Evolutionary conservation across 2,797 vertebrate species (phyloP), one percentile per base, ranked within the genome.

Genomic region (Huso huso): DNA sequence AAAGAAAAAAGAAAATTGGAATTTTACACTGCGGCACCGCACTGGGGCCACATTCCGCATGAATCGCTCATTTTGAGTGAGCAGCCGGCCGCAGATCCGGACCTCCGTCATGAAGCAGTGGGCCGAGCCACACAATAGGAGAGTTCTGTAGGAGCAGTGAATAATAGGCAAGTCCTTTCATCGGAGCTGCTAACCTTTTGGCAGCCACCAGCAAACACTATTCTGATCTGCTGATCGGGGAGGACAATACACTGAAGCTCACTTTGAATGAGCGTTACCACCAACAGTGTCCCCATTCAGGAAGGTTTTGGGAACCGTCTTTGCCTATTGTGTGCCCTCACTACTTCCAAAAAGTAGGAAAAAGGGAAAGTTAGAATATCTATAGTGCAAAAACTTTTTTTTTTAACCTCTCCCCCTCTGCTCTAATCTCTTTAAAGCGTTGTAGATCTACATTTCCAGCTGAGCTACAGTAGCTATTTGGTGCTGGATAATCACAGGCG

Each of bases 141-240:
- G 70, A 86, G 81, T 86, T 93, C 91, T 95, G 93, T 89, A 85
- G 85, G 88, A 83, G 83, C 82, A 88, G 87, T 94, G 94, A 94
- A 92, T 94, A 91, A 96, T 93, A 92, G 93, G 88, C 79, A 75
- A 88, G 82, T 87, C 91, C 89, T 96, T 97, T 97, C 94, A 93
- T 87, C 77, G 76, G 80, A 83, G 78, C 84, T 79, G 91, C 91
- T 98, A 95, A 97, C 95, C 96, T 96, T 95, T 96, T 96, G 95
- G 95, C 96, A 94, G 93, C 96, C 95, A 96, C 95, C 95, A 93
- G 95, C 95, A 90, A 93, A 94, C 92, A 92, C 92, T 92, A 93
- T 98, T 99, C 93, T 97, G 86, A 92, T 88, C 79, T n/a, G 82
- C 89, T 88, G 89, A 90, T 91, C 82, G 86, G 88, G 89, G 88